These are phyloP conservation scores for Cheirogaleus major DNA, from an alignment of 2,797 vertebrate species.

Conservation along the genomic window DNA sequence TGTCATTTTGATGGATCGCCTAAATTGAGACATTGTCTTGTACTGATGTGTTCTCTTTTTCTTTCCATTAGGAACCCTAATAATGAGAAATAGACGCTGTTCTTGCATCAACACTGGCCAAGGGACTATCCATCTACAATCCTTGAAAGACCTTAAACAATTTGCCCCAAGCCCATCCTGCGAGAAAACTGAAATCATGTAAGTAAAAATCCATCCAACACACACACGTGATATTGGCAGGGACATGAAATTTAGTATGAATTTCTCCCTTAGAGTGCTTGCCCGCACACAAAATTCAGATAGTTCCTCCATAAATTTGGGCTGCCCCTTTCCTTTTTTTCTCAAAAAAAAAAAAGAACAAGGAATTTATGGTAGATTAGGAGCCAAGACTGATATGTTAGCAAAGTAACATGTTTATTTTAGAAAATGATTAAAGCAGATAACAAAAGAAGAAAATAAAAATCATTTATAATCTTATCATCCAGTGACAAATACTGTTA, in stretches of 20 bases:
- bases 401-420: constrained; percentile 34
- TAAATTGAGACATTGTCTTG: background rate
- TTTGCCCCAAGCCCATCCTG: constrained; percentile 58
- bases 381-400: background rate
- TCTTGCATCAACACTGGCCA: constrained; percentile 34
- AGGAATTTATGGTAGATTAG: constrained; percentile 13
- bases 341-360: background rate
- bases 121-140: background rate
- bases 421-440: constrained; percentile 49
- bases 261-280: background rate
- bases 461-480: background rate
- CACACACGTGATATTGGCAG: background rate
- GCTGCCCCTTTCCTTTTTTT: background rate
- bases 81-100: constrained; percentile 47
- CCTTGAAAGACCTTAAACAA: constrained; percentile 50
- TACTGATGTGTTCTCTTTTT: background rate
- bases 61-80: constrained; percentile 38
- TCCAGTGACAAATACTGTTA: background rate
- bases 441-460: constrained; percentile 45
- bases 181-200: constrained; percentile 74
- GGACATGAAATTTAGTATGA: background rate
- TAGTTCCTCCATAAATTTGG: background rate
- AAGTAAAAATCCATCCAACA: constrained; percentile 52
- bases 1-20: background rate
- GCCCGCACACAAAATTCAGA: background rate